Conservation (phyloP, 1,140 invertebrate genomes). For the Hermatobates lingyangjiaoensis region DNA sequence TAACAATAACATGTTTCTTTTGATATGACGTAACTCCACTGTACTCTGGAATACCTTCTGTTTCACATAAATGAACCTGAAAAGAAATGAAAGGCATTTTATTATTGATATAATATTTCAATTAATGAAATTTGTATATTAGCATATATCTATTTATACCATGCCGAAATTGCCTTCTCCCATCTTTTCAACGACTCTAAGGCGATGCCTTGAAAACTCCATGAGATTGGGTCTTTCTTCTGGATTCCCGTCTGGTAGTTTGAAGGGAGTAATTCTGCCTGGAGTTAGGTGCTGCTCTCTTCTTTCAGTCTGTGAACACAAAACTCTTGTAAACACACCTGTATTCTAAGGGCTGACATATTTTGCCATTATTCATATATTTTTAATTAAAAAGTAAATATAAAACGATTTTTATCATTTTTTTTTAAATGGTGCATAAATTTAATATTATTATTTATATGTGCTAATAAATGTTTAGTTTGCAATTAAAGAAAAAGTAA, state of each 20-base stretch:
- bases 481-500: too few relatives aligned
- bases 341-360: too few relatives aligned
- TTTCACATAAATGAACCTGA: slow-evolving; percentile 53
- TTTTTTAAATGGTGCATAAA: too few relatives aligned
- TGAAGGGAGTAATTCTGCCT: slow-evolving; percentile 42
- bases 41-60: slow-evolving; percentile 45
- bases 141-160: slow-evolving; percentile 33
- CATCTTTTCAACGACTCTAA: slow-evolving; percentile 65
- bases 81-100: slow-evolving; percentile 16
- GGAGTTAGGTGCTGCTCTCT: slow-evolving; percentile 37
- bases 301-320: slow-evolving; percentile 31
- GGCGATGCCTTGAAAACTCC: slow-evolving; percentile 61
- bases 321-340: too few relatives aligned
- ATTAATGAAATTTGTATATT: not conserved
- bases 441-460: too few relatives aligned
- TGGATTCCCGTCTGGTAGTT: slow-evolving; percentile 41
- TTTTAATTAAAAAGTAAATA: too few relatives aligned
- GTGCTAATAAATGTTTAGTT: too few relatives aligned
- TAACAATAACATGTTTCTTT: slow-evolving; percentile 48
- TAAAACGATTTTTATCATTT: too few relatives aligned
- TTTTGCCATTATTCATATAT: too few relatives aligned
- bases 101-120: not conserved
- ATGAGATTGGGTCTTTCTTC: slow-evolving; percentile 36
- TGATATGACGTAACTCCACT: slow-evolving; percentile 34
- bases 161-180: slow-evolving; percentile 76